phyloP scores from a whole-genome alignment of 92 coral and sea anemone genomes.

The Umimayanthus chanpuru region DNA sequence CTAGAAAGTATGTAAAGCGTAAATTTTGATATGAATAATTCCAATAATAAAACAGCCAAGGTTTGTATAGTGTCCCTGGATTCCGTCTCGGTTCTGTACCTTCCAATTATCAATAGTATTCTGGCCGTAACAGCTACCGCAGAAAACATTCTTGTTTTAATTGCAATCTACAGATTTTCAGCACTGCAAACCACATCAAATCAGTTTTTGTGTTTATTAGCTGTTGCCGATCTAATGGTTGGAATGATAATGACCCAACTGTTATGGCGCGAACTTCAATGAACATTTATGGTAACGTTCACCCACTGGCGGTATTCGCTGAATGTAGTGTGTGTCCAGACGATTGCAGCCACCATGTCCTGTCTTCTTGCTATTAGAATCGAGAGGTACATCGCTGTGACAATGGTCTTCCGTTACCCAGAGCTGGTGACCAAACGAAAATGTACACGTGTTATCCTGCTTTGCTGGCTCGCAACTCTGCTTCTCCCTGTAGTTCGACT shows the following conservation, averaged over 20 bases:
- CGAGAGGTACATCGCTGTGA: constrained; percentile 4
- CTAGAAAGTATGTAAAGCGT: not conserved
- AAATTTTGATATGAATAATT: not conserved
- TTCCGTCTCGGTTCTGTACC: not conserved
- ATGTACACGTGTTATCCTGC: not conserved
- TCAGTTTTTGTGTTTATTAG: not conserved
- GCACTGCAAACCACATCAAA: constrained; percentile 8
- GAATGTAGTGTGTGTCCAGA: not conserved
- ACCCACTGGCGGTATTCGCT: constrained; percentile 4
- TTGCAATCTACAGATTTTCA: not conserved
- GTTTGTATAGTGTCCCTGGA: not conserved
- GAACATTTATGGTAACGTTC: constrained; percentile 1
- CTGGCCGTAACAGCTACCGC: not conserved
- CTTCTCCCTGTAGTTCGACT: constrained; percentile 9
- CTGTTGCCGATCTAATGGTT: constrained; percentile 14
- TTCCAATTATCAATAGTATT: not conserved
- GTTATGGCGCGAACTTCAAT: not conserved
- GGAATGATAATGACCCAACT: constrained; percentile 10
- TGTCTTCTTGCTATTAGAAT: not conserved
- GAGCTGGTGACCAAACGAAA: not conserved
- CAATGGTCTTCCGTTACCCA: not conserved
- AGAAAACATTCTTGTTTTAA: not conserved
- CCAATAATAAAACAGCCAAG: not conserved
- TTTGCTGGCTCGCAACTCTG: not conserved
- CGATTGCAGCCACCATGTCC: constrained; percentile 3